Conservation (phyloP, 2,113 vertebrate genomes). For the Centropristis striata region DNA sequence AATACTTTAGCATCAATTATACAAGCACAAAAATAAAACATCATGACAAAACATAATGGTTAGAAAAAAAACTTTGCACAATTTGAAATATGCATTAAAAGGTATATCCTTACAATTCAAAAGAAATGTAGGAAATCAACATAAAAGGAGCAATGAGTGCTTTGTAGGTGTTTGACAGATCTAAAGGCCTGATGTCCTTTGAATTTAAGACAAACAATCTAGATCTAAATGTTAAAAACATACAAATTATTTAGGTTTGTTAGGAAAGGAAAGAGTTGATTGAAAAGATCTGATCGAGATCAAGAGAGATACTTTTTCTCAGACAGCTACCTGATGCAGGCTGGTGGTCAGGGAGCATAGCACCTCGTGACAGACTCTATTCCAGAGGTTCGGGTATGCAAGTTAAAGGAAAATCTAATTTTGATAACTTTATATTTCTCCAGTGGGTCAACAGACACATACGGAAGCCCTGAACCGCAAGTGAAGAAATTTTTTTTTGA, state of each 20-base stretch:
- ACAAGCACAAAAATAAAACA: background rate
- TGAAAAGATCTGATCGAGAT: background rate
- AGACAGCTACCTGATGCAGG: background rate
- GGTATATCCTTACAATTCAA: background rate
- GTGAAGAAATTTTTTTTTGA: no score
- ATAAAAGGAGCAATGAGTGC: slow-evolving; percentile 8
- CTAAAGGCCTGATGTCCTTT: background rate
- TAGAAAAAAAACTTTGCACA: slow-evolving; percentile 23
- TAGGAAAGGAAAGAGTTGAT: slow-evolving; percentile 10
- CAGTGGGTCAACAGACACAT: background rate
- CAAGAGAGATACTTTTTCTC: background rate
- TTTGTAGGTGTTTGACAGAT: slow-evolving; percentile 82
- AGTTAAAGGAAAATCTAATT: background rate
- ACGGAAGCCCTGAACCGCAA: no score
- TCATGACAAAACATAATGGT: background rate
- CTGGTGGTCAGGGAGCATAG: background rate
- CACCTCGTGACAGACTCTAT: background rate
- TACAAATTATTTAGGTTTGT: background rate
- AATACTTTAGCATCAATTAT: background rate
- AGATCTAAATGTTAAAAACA: background rate
- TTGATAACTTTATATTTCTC: background rate
- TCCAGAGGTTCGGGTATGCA: background rate
- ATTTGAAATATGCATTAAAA: background rate
- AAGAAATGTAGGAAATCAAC: slow-evolving; percentile 9
- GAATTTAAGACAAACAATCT: background rate